Evolutionary conservation across 2,113 vertebrate species (phyloP).

Genomic region (Tychaedon coryphoeus): DNA sequence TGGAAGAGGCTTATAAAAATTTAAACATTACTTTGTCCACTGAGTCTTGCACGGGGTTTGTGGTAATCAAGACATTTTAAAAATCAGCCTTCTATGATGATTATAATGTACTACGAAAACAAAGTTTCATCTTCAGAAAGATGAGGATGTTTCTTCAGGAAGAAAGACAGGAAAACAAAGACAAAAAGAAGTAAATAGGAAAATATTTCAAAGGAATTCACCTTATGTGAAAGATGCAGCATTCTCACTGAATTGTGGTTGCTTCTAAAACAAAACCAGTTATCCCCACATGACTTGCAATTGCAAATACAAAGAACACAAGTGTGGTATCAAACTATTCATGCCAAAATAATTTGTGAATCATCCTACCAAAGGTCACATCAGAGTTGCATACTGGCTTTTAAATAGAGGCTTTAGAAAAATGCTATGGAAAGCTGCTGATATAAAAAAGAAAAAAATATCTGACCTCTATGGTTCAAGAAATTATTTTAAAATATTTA

Average conservation of each 20-base stretch:
- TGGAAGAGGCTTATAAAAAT: neutral
- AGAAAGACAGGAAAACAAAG: neutral
- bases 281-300: neutral
- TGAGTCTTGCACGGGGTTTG: neutral
- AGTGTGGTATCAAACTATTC: neutral
- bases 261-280: constrained; percentile 3
- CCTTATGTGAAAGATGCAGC: neutral
- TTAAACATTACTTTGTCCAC: neutral
- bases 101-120: neutral
- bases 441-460: neutral
- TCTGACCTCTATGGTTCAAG: fast-evolving
- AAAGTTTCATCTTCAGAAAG: neutral
- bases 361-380: constrained; percentile 36
- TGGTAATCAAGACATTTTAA: neutral
- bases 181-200: neutral
- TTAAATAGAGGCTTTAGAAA: neutral
- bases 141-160: neutral
- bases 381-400: neutral
- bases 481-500: neutral
- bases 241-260: neutral
- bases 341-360: constrained; percentile 13
- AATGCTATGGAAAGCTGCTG: neutral
- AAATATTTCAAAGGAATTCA: neutral
- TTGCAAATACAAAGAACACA: neutral
- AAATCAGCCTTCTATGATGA: neutral